phyloP scores from a whole-genome alignment of 2,113 vertebrate genomes.

The Trichechus manatus region DNA sequence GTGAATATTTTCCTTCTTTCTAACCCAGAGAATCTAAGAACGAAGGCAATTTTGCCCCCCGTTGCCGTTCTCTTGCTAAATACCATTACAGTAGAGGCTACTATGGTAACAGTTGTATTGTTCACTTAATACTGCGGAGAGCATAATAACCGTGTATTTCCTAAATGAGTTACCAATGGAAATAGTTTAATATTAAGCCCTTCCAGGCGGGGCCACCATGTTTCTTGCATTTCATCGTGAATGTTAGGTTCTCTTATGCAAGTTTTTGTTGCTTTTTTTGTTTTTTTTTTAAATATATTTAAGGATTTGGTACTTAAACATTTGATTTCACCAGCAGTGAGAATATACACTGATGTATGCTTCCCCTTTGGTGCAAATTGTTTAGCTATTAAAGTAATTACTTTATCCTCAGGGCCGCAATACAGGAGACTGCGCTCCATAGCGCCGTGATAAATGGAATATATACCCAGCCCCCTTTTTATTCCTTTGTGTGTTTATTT shows the following conservation, averaged over 20 bases:
- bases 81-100: background rate
- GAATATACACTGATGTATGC: background rate
- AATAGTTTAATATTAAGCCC: background rate
- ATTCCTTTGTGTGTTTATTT: background rate
- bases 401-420: background rate
- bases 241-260: background rate
- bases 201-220: background rate
- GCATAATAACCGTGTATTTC: accelerated
- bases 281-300: background rate
- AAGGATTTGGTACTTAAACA: background rate
- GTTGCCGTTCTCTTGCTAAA: constrained; percentile 13
- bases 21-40: background rate
- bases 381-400: background rate
- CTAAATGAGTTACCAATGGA: background rate
- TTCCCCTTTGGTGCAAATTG: background rate
- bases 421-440: background rate
- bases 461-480: background rate
- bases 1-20: background rate
- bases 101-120: background rate
- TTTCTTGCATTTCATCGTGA: background rate
- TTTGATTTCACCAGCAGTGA: background rate
- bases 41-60: background rate
- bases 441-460: background rate
- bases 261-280: background rate
- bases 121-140: background rate